These are phyloP conservation scores for Diploptera punctata DNA, from an alignment of 2,888 invertebrate genomes.

Conservation along the genomic window DNA sequence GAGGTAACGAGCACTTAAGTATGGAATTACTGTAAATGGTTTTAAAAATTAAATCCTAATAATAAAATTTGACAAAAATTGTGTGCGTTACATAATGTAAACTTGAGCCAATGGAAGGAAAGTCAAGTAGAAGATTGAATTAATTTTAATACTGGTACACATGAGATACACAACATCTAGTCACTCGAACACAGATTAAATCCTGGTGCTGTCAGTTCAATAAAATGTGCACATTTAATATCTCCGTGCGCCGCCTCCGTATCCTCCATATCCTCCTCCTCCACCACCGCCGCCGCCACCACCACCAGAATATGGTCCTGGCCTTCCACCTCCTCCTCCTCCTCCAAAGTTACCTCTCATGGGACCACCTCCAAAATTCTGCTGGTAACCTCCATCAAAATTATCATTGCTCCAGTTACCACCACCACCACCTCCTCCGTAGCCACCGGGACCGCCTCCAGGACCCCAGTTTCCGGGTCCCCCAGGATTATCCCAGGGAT, in stretches of 20 bases:
- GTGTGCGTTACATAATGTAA: too few species aligned
- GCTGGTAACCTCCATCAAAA: slow-evolving; percentile 59
- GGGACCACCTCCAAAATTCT: slow-evolving; percentile 84
- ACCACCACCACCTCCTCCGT: neutral
- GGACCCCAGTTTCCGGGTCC: neutral
- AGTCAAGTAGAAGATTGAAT: too few species aligned
- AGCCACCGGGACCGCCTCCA: neutral
- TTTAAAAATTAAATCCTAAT: too few species aligned
- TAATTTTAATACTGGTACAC: too few species aligned
- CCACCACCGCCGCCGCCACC: slow-evolving; percentile 28
- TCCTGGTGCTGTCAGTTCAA: too few species aligned
- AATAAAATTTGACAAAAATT: too few species aligned
- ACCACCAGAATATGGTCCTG: slow-evolving; percentile 39
- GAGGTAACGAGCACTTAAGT: too few species aligned
- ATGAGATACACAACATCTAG: too few species aligned
- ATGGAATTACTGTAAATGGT: too few species aligned
- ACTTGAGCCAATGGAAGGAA: too few species aligned
- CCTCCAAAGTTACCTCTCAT: slow-evolving; percentile 61
- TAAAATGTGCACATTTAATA: too few species aligned
- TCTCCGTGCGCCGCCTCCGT: slow-evolving; percentile 34
- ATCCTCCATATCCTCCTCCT: slow-evolving; percentile 30
- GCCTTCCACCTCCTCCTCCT: slow-evolving; percentile 38
- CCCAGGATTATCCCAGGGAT: neutral
- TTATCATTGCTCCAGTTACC: neutral
- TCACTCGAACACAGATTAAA: too few species aligned